Conservation (phyloP, 2,888 invertebrate species). For the Acronicta alni region DNA sequence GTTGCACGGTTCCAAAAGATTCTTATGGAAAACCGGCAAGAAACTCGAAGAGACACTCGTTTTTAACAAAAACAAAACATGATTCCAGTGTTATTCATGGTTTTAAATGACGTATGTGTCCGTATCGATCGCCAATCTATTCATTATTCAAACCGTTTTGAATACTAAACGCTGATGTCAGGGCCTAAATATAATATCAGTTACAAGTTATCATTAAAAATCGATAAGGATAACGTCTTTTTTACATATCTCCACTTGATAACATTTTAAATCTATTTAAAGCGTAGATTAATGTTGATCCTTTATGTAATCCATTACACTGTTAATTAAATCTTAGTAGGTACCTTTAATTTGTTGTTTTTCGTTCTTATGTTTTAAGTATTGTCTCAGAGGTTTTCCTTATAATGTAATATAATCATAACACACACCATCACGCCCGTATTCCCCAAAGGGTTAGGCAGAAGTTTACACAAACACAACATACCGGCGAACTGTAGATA, state of each 20-base stretch:
- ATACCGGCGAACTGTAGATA: too few species aligned
- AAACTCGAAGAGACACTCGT: too few species aligned
- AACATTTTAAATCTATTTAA: slow-evolving; percentile 22
- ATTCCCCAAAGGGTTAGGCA: too few species aligned
- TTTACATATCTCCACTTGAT: slow-evolving; percentile 3
- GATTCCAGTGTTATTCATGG: too few species aligned
- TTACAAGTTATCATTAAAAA: slow-evolving; percentile 8
- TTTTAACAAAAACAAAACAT: too few species aligned
- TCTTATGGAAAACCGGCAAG: not conserved
- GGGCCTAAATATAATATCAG: slow-evolving; percentile 7
- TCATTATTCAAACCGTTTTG: slow-evolving; percentile 42
- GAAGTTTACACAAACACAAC: too few species aligned
- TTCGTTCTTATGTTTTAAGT: not conserved
- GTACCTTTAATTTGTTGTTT: not conserved
- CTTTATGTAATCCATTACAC: slow-evolving; percentile 3
- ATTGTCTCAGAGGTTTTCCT: too few species aligned
- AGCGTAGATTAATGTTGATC: slow-evolving; percentile 10
- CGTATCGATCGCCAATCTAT: slow-evolving; percentile 35
- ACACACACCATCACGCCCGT: too few species aligned
- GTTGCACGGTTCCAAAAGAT: too few species aligned
- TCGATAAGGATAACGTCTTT: slow-evolving; percentile 20
- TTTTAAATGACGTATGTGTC: too few species aligned
- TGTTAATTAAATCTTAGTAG: not conserved
- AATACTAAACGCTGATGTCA: slow-evolving; percentile 48
- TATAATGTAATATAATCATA: too few species aligned